Evolutionary conservation across 1,140 invertebrate genomes (phyloP), one percentile per base, ranked within the genome.

Genomic region (Caenorhabditis inopinata): DNA sequence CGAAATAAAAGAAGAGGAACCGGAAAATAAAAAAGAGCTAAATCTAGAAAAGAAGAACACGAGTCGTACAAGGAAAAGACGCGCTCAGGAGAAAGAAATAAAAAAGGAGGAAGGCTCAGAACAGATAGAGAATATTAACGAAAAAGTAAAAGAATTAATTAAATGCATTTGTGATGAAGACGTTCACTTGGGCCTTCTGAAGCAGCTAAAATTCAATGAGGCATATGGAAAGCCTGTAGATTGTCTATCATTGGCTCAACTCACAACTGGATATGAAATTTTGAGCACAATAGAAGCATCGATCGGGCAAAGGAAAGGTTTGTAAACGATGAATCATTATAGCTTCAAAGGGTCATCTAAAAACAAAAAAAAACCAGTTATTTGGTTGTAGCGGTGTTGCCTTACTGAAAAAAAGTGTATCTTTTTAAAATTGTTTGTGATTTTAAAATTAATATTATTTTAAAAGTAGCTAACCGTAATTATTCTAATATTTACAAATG

Each of bases 101-200:
- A 25, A 96, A 98, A 90, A 68, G 21, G 51, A 58, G 23, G 49
- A 51, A 25, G 1, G 16, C 23, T 25, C 29, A 32, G 58, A 68
- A 5, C 23, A 35, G 11, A 32, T 16, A 6, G 32, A 68, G 23
- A 18, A 68, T 0, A 32, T 68, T 6, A 25, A 68, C 38, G 11
- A 42, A 25, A 68, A 97, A 95, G 0, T 92, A 92, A 86, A 96
- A 97, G 45, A 98, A 98, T 90, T 94, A 96, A 90, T 92, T 93
- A 2, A 93, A 98, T 87, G 96, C 97, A 2, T 91, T 92, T 78
- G 94, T 96, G 1, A 96, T 98, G 91, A 92, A 90, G 80, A 68
- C 12, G 91, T 98, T 6, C 98, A 96, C 16, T 96, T 96, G 9
- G 93, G 98, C 92, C 96, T 96, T 12, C 96, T 96, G 91, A 98